A percentile compares a stretch with the other conserved stretches of the same genome.
Evolutionary conservation across 2,888 invertebrate species (phyloP).

Genomic region (Augochlorella aurata): DNA sequence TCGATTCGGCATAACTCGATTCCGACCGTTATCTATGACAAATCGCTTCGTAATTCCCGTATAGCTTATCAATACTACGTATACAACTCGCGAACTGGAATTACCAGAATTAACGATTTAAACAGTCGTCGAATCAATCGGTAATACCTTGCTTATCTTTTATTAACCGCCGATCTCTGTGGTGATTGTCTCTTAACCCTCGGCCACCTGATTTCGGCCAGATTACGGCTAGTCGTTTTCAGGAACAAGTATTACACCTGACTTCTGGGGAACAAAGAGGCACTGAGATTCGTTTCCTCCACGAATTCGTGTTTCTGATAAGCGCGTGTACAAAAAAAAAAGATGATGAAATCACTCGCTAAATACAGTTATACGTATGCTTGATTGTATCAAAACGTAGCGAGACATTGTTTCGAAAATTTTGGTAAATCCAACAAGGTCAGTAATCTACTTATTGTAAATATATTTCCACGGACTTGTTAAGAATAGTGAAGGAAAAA

Average conservation of each 20-base stretch:
- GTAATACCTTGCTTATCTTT: neutral
- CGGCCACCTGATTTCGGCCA: neutral
- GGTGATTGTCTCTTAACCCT: neutral
- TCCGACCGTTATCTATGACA: neutral
- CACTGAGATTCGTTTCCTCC: neutral
- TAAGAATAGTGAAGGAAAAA: too few species aligned
- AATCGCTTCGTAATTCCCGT: neutral
- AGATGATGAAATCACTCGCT: too few species aligned
- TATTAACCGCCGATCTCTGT: neutral
- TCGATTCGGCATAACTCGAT: neutral
- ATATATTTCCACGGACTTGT: too few species aligned
- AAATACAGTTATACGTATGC: too few species aligned
- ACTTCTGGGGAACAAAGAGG: neutral
- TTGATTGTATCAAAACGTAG: too few species aligned
- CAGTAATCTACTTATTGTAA: too few species aligned
- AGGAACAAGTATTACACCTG: constrained; percentile 39
- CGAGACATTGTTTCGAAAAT: too few species aligned
- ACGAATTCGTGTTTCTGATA: neutral
- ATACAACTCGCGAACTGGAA: neutral
- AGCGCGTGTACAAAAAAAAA: too few species aligned
- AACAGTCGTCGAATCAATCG: constrained; percentile 1
- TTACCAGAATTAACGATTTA: neutral
- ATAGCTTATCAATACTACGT: neutral
- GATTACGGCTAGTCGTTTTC: neutral
- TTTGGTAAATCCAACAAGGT: too few species aligned